These are phyloP conservation scores for Ganaspis brasiliensis DNA, from an alignment of 2,888 invertebrate species.

Conservation along the genomic window DNA sequence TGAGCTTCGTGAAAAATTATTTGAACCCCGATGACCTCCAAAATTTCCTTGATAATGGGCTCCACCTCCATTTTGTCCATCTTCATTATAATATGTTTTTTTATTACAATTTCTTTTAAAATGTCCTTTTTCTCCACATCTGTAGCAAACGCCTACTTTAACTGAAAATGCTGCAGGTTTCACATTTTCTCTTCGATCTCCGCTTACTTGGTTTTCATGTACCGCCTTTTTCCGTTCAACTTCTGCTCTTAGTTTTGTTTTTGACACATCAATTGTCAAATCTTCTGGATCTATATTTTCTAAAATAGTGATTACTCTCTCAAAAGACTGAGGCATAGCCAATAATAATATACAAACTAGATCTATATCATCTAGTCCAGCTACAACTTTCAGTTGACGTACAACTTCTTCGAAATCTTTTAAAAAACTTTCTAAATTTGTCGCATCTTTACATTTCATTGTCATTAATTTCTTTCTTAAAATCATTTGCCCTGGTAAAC, in stretches of 20 bases:
- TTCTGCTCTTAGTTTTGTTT: conserved; percentile 44
- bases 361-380: conserved; percentile 63
- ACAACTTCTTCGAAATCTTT: conserved; percentile 62
- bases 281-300: conserved; percentile 47
- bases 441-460: conserved; percentile 58
- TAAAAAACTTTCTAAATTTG: conserved; percentile 59
- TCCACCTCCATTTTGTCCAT: background rate
- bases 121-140: background rate
- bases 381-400: conserved; percentile 63
- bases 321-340: conserved; percentile 38
- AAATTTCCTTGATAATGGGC: background rate
- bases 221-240: conserved; percentile 13
- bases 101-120: background rate
- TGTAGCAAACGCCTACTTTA: background rate
- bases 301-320: conserved; percentile 41
- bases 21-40: background rate
- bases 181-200: background rate
- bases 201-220: background rate
- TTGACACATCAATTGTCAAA: conserved; percentile 42
- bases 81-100: background rate
- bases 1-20: background rate
- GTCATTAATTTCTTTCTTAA: conserved; percentile 63
- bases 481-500: conserved; percentile 63
- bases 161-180: conserved; percentile 1
- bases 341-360: conserved; percentile 42